phyloP scores from a whole-genome alignment of 1,140 invertebrate species.

The Asobara japonica region DNA sequence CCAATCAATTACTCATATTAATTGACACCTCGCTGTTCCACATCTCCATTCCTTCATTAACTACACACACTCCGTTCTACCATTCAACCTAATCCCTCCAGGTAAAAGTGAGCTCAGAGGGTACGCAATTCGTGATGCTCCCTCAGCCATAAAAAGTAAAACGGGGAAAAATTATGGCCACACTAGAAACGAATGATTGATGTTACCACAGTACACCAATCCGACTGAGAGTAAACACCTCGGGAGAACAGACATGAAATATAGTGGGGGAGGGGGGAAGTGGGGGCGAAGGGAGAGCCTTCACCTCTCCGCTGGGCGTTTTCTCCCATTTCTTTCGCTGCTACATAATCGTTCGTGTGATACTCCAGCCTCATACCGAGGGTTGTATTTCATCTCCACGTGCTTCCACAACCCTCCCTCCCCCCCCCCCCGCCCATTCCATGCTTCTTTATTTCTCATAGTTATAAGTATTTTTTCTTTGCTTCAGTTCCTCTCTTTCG shows the following conservation, averaged over 20 bases:
- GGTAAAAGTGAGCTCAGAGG: background rate
- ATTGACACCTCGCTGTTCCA: background rate
- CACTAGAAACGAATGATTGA: background rate
- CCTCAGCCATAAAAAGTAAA: background rate
- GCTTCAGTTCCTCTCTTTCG: too few species aligned
- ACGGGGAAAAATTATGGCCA: background rate
- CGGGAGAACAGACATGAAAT: background rate
- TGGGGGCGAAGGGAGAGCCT: background rate
- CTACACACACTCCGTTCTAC: background rate
- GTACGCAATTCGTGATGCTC: background rate
- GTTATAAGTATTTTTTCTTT: background rate
- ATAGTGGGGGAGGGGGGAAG: background rate
- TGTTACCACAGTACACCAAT: background rate
- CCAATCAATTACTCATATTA: background rate
- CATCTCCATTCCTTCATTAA: background rate
- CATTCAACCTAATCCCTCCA: background rate
- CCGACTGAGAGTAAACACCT: conserved; percentile 4
- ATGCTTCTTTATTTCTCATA: background rate
- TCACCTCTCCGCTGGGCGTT: background rate
- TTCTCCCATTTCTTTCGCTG: background rate
- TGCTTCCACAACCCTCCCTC: background rate
- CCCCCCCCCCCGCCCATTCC: background rate
- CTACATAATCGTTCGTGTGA: background rate
- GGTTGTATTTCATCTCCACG: conserved; percentile 9
- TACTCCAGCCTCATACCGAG: background rate